A percentile compares a stretch with the other conserved stretches of the same genome.
These are phyloP conservation scores for Choloepus didactylus DNA, from an alignment of 2,797 vertebrate species.

Conservation along the genomic window DNA sequence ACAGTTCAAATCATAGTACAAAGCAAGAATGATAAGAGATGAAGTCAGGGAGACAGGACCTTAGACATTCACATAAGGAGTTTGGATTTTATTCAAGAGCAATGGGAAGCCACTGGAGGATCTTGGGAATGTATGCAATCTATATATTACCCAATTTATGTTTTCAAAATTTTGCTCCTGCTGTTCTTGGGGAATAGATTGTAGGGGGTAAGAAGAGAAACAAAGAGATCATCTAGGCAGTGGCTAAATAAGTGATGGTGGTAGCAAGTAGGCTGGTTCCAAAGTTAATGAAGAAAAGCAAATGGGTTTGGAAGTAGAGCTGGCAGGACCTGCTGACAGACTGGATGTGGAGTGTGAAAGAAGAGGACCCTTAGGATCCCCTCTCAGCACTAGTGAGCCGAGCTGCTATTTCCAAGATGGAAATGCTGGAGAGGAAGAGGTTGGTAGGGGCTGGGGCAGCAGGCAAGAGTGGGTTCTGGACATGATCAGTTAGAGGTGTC, in stretches of 20 bases:
- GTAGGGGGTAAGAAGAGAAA: not conserved
- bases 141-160: not conserved
- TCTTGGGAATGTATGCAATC: not conserved
- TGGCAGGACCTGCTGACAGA: not conserved
- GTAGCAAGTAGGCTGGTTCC: fast-evolving
- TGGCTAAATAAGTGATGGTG: not conserved
- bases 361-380: fast-evolving
- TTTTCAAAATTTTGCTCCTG: not conserved
- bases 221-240: fast-evolving
- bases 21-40: not conserved
- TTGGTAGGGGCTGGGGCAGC: not conserved
- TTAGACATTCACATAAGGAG: too few species aligned
- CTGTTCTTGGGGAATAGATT: not conserved
- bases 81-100: not conserved
- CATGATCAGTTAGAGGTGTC: too few species aligned
- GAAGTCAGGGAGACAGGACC: not conserved
- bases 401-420: not conserved
- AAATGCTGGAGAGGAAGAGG: not conserved
- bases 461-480: not conserved
- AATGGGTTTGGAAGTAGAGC: not conserved
- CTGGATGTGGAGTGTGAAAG: too few species aligned
- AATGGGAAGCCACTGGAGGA: not conserved
- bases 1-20: too few species aligned
- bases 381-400: not conserved
- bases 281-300: not conserved